Evolutionary conservation across 2,797 vertebrate species (phyloP), one percentile per base, ranked within the genome.

Genomic region (Babyrousa celebensis): DNA sequence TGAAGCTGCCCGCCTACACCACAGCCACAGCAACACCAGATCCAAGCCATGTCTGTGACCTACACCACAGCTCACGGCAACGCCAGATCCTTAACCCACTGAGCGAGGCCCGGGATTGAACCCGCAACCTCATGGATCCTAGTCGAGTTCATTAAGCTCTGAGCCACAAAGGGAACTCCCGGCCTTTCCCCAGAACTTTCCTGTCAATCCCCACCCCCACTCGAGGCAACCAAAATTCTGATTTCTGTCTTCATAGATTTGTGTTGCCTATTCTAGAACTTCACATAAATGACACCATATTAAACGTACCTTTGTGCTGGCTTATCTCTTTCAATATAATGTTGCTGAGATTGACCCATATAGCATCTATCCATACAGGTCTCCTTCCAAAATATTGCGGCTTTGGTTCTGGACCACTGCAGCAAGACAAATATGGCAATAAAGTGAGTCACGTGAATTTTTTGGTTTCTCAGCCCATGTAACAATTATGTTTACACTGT

Each of bases 161-260:
- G 43, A 6, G 43, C 43, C 43, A 48, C 43, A 7, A 48, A 48
- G 9, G 43, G 43, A 48, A 48, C 43, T 48, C 43, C 43, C 43
- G 6, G 43, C 43, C 43, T 10, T 48, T 43, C 40, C 48, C 29
- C 43, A 72, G 72, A 72, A 65, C 60, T 67, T 65, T 36, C 58
- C 60, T 32, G n/a, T 56, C 25, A 17, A 6, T 25, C n/a, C 72
- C 32, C 90, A 52, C 4, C 17, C 40, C 48, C 74, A 67, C 75
- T 60, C 0, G 2, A 90, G 91, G 91, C 62, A 80, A 80, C 40
- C 29, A 7, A 1, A 58, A 71, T 96, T 63, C 86, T 87, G 74
- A 96, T 84, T 75, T 71, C 91, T 91, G 77, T 91, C 70, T 58
- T n/a, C 43, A 62, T n/a, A 36, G 89, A 32, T 92, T 65, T 56